These are phyloP conservation scores for Phrynosoma platyrhinos DNA, from an alignment of 2,113 vertebrate genomes.

Conservation along the genomic window DNA sequence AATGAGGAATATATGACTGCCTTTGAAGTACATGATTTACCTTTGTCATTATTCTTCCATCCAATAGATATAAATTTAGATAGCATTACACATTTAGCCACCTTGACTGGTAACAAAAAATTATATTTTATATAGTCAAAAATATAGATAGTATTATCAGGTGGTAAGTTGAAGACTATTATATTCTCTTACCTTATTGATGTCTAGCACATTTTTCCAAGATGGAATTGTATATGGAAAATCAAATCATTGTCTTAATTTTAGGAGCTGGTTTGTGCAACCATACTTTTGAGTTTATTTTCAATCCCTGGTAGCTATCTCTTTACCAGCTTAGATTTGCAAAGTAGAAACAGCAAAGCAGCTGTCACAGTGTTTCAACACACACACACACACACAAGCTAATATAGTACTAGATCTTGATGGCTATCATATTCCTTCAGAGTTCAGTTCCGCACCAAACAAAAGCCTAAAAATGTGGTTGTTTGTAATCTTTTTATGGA, in stretches of 20 bases:
- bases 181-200: neutral
- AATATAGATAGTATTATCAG: neutral
- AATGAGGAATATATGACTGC: constrained; percentile 57
- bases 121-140: no score
- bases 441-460: neutral
- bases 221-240: constrained; percentile 3
- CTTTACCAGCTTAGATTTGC: neutral
- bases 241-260: constrained; percentile 5
- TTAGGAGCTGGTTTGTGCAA: constrained; percentile 1
- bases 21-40: constrained; percentile 22
- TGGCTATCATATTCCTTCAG: neutral
- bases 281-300: neutral
- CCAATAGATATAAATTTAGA: constrained; percentile 35
- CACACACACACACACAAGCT: neutral
- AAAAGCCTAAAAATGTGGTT: neutral
- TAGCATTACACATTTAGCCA: neutral
- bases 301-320: neutral
- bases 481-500: neutral
- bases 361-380: neutral
- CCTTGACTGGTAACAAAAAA: constrained; percentile 44
- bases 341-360: neutral
- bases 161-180: neutral
- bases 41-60: neutral
- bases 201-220: neutral
- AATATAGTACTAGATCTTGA: neutral